Base-by-base conservation (phyloP, 2,797 vertebrate species). In the Hemitrygon akajei region DNA sequence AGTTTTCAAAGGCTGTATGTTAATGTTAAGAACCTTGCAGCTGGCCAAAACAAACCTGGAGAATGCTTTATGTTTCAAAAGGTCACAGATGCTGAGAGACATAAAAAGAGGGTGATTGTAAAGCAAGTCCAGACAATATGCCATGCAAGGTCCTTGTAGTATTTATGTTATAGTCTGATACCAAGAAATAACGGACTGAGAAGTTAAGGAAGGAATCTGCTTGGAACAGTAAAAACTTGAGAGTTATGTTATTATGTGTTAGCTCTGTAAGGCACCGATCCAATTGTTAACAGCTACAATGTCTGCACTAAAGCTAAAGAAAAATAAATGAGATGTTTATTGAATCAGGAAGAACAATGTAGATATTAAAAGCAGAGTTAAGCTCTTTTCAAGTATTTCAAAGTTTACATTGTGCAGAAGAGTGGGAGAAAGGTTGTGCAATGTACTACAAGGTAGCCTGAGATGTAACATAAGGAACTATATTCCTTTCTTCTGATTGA, bases 1-100 rank as follows among this genome's bases (percentile, higher is more conserved):
- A 96, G 97, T 97, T 97, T 96, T 95, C 95, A 96, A 97, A 97
- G 96, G 96, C 93, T 96, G 94, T 95, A 95, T 95, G 96, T 95
- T 96, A 96, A 95, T 95, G 94, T 20, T 40, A 71, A 93, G 40
- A 76, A 56, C 16, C 14, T 16, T 93, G 34, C 94, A 94, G 94
- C 95, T 93, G 93, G 96, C 96, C 96, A 97, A 97, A 96, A 95
- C 96, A 97, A 97, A 97, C 76, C 95, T 94, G 95, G 95, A 95
- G 95, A 95, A 96, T 95, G 18, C 60, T 94, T 93, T 7, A 79
- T 95, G 94, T 95, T 96, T 95, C 94, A 96, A 95, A 94, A 95
- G 95, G 95, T 96, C 95, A 96, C 95, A 58, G 82, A 96, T 95
- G 91, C 96, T 16, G 40, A 76, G 7, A 30, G 91, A 93, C 40